Evolutionary conservation across 2,113 vertebrate species (phyloP).

Genomic region (Dipodomys stephensi): DNA sequence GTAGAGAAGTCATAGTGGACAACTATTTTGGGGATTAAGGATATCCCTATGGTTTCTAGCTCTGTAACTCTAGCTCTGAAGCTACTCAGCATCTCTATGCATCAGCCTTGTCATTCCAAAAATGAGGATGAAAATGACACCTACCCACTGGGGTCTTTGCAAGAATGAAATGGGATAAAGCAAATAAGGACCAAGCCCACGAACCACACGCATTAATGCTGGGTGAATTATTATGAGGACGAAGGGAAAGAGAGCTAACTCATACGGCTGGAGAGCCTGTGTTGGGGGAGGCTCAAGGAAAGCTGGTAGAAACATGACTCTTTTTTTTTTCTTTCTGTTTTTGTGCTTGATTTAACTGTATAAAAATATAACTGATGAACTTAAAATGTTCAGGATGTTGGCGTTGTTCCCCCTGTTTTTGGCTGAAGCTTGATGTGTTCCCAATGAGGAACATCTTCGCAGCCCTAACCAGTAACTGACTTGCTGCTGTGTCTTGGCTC

Average conservation of each 20-base stretch:
- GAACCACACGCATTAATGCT: neutral
- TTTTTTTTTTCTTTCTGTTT: slow-evolving; percentile 76
- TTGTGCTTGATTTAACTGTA: slow-evolving; percentile 82
- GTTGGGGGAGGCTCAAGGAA: slow-evolving; percentile 71
- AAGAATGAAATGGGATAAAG: neutral
- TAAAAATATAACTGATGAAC: slow-evolving; percentile 85
- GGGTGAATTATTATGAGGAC: neutral
- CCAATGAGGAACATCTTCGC: slow-evolving; percentile 86
- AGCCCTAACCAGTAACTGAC: slow-evolving; percentile 87
- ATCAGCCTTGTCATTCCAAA: neutral
- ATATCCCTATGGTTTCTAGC: neutral
- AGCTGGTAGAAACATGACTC: slow-evolving; percentile 79
- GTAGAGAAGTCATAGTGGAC: neutral
- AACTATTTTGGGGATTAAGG: neutral
- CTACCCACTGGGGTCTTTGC: neutral
- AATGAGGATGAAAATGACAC: neutral
- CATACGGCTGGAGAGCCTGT: slow-evolving; percentile 38
- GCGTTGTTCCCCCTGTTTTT: slow-evolving; percentile 78
- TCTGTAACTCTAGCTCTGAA: neutral
- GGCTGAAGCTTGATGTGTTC: slow-evolving; percentile 81
- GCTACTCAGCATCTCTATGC: neutral
- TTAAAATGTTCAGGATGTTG: slow-evolving; percentile 82
- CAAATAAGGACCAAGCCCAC: neutral
- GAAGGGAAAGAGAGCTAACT: neutral
- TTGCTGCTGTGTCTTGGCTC: slow-evolving; percentile 88